Conservation (phyloP, 2,888 invertebrate species). For the Patella caerulea region DNA sequence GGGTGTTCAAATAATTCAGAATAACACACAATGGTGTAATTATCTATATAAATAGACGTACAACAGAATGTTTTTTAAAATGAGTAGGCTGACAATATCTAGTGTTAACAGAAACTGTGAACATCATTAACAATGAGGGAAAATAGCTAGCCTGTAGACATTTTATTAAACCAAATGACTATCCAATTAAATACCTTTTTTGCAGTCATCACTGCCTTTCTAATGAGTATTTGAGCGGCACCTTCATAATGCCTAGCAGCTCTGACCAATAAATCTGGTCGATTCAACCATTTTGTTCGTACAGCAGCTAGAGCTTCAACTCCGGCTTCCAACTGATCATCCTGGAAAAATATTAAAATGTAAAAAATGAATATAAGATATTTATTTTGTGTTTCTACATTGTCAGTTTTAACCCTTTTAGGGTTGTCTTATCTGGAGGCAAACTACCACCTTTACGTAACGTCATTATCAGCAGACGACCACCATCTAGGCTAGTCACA, state of each 20-base stretch:
- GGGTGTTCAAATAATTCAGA: too few species aligned
- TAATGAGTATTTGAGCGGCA: constrained; percentile 73
- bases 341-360: constrained; percentile 38
- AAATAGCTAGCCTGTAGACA: too few species aligned
- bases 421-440: too few species aligned
- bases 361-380: background rate
- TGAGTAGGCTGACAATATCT: background rate
- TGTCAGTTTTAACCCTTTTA: too few species aligned
- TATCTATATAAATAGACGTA: background rate
- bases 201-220: constrained; percentile 72
- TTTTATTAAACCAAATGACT: too few species aligned
- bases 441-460: too few species aligned
- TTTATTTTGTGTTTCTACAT: background rate
- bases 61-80: background rate
- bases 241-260: constrained; percentile 75
- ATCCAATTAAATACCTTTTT: constrained; percentile 54
- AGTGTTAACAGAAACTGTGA: background rate
- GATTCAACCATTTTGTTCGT: constrained; percentile 70
- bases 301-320: constrained; percentile 64
- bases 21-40: too few species aligned
- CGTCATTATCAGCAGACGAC: too few species aligned
- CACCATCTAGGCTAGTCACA: too few species aligned
- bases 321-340: constrained; percentile 61
- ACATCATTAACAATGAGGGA: background rate
- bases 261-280: constrained; percentile 72